A percentile compares a stretch with the other conserved stretches of the same genome.
Conservation (phyloP, 2,888 invertebrate species). For the Ypsolopha sequella region DNA sequence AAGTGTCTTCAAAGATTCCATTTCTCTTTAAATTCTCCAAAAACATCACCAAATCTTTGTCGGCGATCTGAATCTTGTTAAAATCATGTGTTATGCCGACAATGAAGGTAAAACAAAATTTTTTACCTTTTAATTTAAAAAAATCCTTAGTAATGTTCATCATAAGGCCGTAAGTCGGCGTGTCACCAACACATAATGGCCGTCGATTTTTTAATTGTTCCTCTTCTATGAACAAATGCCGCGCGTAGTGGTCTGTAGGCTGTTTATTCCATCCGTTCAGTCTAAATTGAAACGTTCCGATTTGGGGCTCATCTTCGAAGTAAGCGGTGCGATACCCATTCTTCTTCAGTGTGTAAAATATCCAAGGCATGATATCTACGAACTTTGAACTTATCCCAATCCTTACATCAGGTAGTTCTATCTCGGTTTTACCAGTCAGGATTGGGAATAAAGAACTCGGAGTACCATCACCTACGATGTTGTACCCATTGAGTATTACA, state of each 20-base stretch:
- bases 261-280: neutral
- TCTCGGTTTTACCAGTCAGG: neutral
- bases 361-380: neutral
- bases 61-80: constrained; percentile 83
- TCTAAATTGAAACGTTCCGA: neutral
- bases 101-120: constrained; percentile 90
- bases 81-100: constrained; percentile 90
- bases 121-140: constrained; percentile 50
- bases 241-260: neutral
- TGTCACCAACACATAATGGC: constrained; percentile 79
- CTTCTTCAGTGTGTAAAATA: neutral
- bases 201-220: no score
- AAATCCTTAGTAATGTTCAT: constrained; percentile 71
- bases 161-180: constrained; percentile 78
- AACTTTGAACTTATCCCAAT: no score
- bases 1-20: constrained; percentile 80
- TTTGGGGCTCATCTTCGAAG: neutral
- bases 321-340: neutral
- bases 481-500: neutral
- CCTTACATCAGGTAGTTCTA: no score
- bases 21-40: constrained; percentile 71
- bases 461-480: neutral
- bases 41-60: constrained; percentile 78
- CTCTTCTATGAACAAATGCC: constrained; percentile 19
- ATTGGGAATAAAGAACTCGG: neutral